Evolutionary conservation across 2,113 vertebrate species (phyloP).

Genomic region (human (Homo sapiens)): GRCh38 chr1:15120001-15120500

Average conservation of each 20-base stretch:
- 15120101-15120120: not conserved
- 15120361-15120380: not conserved
- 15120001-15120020: not conserved
- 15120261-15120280: not conserved
- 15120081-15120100: not conserved
- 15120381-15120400: not conserved
- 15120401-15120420: not conserved
- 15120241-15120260: not conserved
- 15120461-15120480: not conserved
- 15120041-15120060: not conserved
- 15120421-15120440: not conserved
- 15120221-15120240: not conserved
- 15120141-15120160: not conserved
- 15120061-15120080: not conserved
- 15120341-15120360: not conserved
- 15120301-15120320: not conserved
- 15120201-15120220: not conserved
- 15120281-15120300: fast-evolving
- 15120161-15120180: not conserved
- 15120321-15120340: not conserved
- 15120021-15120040: not conserved
- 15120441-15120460: not conserved
- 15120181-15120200: not conserved
- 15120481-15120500: not conserved
- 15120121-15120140: not conserved